These are phyloP conservation scores for Drosophila parthenogenetica DNA, from an alignment of 2,888 invertebrate species.

Conservation along the genomic window DNA sequence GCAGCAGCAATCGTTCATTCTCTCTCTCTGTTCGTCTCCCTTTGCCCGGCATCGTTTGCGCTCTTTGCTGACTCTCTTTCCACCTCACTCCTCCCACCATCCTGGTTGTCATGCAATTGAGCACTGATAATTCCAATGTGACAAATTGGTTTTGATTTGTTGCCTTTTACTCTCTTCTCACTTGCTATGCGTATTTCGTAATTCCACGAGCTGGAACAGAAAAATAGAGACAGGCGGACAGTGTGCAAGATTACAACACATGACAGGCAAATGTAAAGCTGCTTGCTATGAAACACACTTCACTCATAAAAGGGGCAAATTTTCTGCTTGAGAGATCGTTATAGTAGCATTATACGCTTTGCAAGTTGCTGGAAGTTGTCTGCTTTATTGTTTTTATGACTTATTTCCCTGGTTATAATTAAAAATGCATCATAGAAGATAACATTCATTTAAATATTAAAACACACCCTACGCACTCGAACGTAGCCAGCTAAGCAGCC, in stretches of 20 bases:
- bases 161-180: slow-evolving; percentile 17
- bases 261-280: slow-evolving; percentile 32
- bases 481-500: slow-evolving; percentile 31
- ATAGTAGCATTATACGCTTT: slow-evolving; percentile 34
- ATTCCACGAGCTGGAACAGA: slow-evolving; percentile 30
- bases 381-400: slow-evolving; percentile 51
- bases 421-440: slow-evolving; percentile 71
- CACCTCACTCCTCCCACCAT: background rate
- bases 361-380: slow-evolving; percentile 47
- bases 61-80: slow-evolving; percentile 8
- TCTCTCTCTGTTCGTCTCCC: background rate
- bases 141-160: slow-evolving; percentile 78
- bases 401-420: slow-evolving; percentile 69
- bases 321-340: slow-evolving; percentile 70
- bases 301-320: slow-evolving; percentile 38
- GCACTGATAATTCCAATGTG: slow-evolving; percentile 74
- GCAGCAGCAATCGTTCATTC: slow-evolving; percentile 26
- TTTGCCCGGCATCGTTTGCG: background rate
- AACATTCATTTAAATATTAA: slow-evolving; percentile 16
- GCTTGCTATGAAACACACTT: slow-evolving; percentile 41
- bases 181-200: slow-evolving; percentile 51
- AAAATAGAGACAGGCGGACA: no score
- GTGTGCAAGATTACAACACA: slow-evolving; percentile 27
- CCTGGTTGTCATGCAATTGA: slow-evolving; percentile 59
- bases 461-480: slow-evolving; percentile 70